Conservation (phyloP, 1,140 invertebrate genomes). For the Luehdorfia chinensis region DNA sequence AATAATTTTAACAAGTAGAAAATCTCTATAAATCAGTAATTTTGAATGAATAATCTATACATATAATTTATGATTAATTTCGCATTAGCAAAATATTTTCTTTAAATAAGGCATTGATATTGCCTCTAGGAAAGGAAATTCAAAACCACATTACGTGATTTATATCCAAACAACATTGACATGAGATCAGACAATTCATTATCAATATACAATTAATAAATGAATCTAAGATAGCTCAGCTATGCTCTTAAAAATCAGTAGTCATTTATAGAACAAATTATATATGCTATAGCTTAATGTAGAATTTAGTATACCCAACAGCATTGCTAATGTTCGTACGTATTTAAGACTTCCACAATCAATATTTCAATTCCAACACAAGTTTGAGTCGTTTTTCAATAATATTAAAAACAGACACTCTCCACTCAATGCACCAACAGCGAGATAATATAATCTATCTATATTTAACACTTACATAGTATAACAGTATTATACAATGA, state of each 20-base stretch:
- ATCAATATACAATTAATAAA: conserved; percentile 1
- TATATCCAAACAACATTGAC: conserved; percentile 30
- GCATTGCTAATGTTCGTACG: conserved; percentile 19
- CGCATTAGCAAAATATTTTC: conserved; percentile 42
- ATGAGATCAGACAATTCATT: conserved; percentile 37
- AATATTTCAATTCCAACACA: neutral
- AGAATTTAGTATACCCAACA: conserved; percentile 36
- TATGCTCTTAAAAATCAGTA: conserved; percentile 25
- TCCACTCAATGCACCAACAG: conserved; percentile 43
- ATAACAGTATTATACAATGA: conserved; percentile 47
- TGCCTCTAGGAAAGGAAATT: conserved; percentile 32
- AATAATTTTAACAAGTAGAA: conserved; percentile 49
- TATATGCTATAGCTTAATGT: conserved; percentile 29
- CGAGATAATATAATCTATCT: conserved; percentile 60
- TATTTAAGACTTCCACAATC: conserved; percentile 14
- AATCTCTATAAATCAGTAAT: conserved; percentile 48
- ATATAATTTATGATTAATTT: conserved; percentile 17
- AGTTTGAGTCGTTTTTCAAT: conserved; percentile 43
- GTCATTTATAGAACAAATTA: conserved; percentile 27
- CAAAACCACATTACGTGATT: conserved; percentile 2
- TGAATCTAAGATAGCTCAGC: conserved; percentile 14
- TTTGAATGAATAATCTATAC: conserved; percentile 22
- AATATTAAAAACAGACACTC: conserved; percentile 72
- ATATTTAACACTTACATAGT: conserved; percentile 64
- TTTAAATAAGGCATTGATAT: conserved; percentile 42